Base-by-base conservation (phyloP, 2,113 vertebrate genomes). In the Thamnaconus septentrionalis region DNA sequence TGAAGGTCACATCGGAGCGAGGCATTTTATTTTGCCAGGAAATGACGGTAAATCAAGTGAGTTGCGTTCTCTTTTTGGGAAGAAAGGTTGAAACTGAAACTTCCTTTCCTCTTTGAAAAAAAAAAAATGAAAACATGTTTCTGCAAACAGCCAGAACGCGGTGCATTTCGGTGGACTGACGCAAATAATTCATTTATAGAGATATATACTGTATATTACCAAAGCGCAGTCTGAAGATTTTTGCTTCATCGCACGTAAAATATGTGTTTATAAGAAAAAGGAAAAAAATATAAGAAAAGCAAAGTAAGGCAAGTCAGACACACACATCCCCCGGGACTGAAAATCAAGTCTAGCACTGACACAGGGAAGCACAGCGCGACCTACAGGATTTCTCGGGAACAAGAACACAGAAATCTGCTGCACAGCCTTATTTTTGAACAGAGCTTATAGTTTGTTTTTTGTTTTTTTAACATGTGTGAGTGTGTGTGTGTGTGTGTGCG, bases 281-380 rank as follows among this genome's bases (percentile, higher is more conserved):
- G 18, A 31, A 31, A 31, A 31, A 31, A 31, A 31, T 1, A 31
- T 31, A 66, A 68, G 74, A 77, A 46, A 70, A 78, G 66, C 63
- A 76, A 82, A 83, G 83, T 88, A 87, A 87, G 87, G 87, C 89
- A 85, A 71, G 86, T 85, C 80, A 78, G 82, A 88, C 85, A 88
- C 56, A 79, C 79, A 73, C 72, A 4, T 9, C 61, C 76, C 84
- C 79, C 84, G 78, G 85, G 85, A 80, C 56, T 69, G 80, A 84
- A 84, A 79, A 56, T 72, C 68, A 71, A 82, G 70, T 86, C 69
- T 75, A 83, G 72, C 73, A 84, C 78, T 71, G 86, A 91, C 85
- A 89, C 85, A 66, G 85, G 70, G 80, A 83, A 88, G 86, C 75
- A 85, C 84, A 84, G 82, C 77, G 78, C 79, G 69, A 86, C 69